A percentile compares a stretch with the other conserved stretches of the same genome.
Evolutionary conservation across 2,113 vertebrate species (phyloP).

Genomic region (Toxotes jaculatrix): DNA sequence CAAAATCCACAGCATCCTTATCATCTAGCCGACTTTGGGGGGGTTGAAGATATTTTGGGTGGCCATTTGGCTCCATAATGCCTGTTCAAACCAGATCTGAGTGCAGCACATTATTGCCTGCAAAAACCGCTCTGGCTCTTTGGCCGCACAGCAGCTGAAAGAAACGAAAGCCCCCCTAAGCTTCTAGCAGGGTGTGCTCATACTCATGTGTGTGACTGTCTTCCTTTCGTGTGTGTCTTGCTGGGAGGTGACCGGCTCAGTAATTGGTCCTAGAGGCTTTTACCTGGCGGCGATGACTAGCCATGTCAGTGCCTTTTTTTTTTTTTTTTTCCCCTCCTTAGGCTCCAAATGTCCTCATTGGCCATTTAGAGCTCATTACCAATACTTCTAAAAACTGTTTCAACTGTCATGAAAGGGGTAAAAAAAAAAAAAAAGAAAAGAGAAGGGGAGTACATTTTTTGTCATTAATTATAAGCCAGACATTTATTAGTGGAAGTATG

Average conservation of each 20-base stretch:
- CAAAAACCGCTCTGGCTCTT: slow-evolving; percentile 47
- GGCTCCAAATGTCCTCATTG: slow-evolving; percentile 28
- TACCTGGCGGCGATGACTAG: slow-evolving; percentile 60
- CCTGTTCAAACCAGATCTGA: slow-evolving; percentile 62
- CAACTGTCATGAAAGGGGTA: slow-evolving; percentile 30
- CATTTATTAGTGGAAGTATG: slow-evolving; percentile 58
- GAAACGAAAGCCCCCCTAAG: slow-evolving; percentile 35
- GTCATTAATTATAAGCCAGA: slow-evolving; percentile 62
- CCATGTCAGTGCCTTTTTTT: slow-evolving; percentile 42
- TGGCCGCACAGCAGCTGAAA: slow-evolving; percentile 49
- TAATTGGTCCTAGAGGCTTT: slow-evolving; percentile 77
- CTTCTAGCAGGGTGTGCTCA: slow-evolving; percentile 33
- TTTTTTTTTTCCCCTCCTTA: neutral
- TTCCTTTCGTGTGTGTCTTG: slow-evolving; percentile 29
- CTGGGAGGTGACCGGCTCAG: slow-evolving; percentile 46
- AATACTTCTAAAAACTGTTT: slow-evolving; percentile 46
- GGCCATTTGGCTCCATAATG: slow-evolving; percentile 68
- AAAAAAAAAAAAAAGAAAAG: neutral
- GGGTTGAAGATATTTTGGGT: slow-evolving; percentile 64
- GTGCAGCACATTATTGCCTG: slow-evolving; percentile 46
- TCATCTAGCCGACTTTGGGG: slow-evolving; percentile 30
- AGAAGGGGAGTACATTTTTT: slow-evolving; percentile 10
- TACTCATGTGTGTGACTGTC: slow-evolving; percentile 15
- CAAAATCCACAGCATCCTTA: slow-evolving; percentile 23
- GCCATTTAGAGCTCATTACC: slow-evolving; percentile 70